Conservation (phyloP, 2,797 vertebrate genomes). For the Pantherophis alleghaniensis region DNA sequence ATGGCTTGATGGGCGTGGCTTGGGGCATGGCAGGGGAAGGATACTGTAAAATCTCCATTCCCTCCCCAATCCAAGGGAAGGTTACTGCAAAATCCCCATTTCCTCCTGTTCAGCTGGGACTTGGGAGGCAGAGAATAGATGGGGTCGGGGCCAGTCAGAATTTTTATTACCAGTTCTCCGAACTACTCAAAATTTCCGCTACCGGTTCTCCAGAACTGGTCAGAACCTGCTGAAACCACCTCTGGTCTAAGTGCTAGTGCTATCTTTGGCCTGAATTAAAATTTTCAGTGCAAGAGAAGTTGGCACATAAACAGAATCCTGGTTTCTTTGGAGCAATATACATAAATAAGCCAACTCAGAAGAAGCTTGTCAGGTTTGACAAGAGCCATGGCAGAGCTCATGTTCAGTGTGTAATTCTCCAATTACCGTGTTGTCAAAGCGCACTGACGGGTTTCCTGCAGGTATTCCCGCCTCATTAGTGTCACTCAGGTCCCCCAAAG, state of each 20-base stretch:
- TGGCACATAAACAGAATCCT: constrained; percentile 22
- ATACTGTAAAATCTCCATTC: too few species aligned
- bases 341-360: constrained; percentile 30
- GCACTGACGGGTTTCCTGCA: constrained; percentile 21
- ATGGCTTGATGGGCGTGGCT: too few species aligned
- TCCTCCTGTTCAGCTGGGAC: too few species aligned
- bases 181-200: too few species aligned
- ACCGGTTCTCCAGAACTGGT: too few species aligned
- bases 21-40: too few species aligned
- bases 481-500: constrained; percentile 38
- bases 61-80: too few species aligned
- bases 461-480: constrained; percentile 40
- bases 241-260: neutral
- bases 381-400: neutral
- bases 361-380: constrained; percentile 26
- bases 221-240: too few species aligned
- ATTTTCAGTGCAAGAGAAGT: constrained; percentile 36
- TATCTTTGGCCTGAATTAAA: neutral
- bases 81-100: too few species aligned
- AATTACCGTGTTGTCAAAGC: constrained; percentile 45
- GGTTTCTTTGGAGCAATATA: constrained; percentile 1
- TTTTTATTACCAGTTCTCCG: too few species aligned
- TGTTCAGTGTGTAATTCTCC: constrained; percentile 26
- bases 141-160: too few species aligned
- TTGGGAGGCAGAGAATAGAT: too few species aligned